Percentiles rank a stretch among this genome's conserved stretches.
These are phyloP conservation scores for Musca domestica DNA, from an alignment of 1,140 invertebrate genomes.

Conservation along the genomic window DNA sequence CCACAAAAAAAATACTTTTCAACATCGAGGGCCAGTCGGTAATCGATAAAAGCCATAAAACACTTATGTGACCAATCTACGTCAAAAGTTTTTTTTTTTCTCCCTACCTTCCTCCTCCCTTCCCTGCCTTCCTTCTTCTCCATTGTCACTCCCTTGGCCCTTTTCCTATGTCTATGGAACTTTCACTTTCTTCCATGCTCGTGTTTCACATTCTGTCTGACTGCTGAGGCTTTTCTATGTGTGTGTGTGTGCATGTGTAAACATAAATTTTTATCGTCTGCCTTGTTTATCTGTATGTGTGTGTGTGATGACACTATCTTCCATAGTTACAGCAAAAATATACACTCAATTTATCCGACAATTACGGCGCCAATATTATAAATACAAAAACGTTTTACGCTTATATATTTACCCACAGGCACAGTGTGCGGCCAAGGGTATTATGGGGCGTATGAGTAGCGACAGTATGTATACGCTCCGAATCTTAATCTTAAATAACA, in stretches of 20 bases:
- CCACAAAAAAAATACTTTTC: too few relatives aligned
- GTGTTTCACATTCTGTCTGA: not conserved
- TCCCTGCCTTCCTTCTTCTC: not conserved
- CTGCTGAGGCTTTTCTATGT: not conserved
- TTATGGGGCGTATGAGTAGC: too few relatives aligned
- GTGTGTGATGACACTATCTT: not conserved
- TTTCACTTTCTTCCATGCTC: too few relatives aligned
- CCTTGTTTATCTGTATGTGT: not conserved
- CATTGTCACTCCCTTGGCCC: too few relatives aligned
- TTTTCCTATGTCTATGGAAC: too few relatives aligned
- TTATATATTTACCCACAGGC: too few relatives aligned
- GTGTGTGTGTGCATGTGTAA: not conserved
- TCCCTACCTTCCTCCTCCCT: not conserved
- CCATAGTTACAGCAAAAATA: not conserved
- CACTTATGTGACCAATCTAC: not conserved
- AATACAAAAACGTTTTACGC: not conserved
- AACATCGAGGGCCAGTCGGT: not conserved
- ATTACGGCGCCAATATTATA: not conserved
- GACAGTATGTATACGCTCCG: too few relatives aligned
- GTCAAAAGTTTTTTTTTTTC: not conserved
- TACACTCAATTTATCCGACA: not conserved
- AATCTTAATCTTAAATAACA: too few relatives aligned
- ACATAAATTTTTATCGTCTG: not conserved
- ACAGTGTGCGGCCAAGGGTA: too few relatives aligned
- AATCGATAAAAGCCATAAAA: constrained; percentile 1